Conservation (phyloP, 2,113 vertebrate genomes). For the Eidolon helvum region DNA sequence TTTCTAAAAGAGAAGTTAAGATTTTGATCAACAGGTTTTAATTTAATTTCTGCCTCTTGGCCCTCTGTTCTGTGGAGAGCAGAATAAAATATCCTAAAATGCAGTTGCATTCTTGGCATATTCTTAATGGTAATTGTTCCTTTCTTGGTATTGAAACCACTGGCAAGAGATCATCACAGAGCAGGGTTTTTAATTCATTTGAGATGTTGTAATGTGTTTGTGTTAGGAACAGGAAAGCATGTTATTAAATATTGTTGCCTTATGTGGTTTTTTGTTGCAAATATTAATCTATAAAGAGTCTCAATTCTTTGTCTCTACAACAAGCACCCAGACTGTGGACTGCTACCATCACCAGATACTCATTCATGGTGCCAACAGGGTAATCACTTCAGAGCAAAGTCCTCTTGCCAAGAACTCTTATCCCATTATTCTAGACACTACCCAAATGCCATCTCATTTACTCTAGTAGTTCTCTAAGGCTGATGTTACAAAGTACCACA, state of each 20-base stretch:
- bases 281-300: background rate
- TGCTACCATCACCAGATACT: background rate
- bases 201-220: background rate
- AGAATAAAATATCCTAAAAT: background rate
- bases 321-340: background rate
- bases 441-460: background rate
- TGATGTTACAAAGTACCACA: background rate
- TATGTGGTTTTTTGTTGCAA: background rate
- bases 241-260: background rate
- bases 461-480: background rate
- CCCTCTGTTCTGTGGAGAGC: background rate
- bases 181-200: background rate
- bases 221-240: background rate
- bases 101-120: background rate
- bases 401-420: background rate
- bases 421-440: background rate
- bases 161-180: background rate
- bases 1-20: constrained; percentile 1
- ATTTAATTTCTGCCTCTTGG: constrained; percentile 50
- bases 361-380: background rate
- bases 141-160: background rate
- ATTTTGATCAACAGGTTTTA: constrained; percentile 4
- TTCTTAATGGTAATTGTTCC: background rate
- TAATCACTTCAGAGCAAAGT: background rate
- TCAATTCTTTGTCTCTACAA: background rate